These are phyloP conservation scores for Drosophila helvetica DNA, from an alignment of 2,888 invertebrate species.

Conservation along the genomic window DNA sequence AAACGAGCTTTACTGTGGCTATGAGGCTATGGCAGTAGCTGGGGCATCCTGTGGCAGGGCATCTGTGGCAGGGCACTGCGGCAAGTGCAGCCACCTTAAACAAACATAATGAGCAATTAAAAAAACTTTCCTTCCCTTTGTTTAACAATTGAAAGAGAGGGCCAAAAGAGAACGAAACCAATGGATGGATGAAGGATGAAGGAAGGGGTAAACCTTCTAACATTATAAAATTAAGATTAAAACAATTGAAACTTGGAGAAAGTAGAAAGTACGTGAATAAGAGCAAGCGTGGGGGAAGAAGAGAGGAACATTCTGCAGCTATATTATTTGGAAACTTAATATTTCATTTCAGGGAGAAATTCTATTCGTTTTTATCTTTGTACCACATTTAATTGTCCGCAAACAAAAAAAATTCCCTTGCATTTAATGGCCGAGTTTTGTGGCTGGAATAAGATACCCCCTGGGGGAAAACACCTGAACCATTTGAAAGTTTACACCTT, in stretches of 20 bases:
- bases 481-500: conserved; percentile 10
- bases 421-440: background rate
- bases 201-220: conserved; percentile 6
- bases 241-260: conserved; percentile 16
- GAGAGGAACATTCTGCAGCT: no score
- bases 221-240: conserved; percentile 15
- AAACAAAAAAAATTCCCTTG: background rate
- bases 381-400: background rate
- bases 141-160: conserved; percentile 22
- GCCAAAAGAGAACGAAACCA: background rate
- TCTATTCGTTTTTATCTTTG: background rate
- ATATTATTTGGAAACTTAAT: background rate
- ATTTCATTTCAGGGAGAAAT: background rate
- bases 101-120: conserved; percentile 71
- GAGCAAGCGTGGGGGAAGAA: background rate
- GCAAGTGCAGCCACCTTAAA: conserved; percentile 63
- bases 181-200: background rate
- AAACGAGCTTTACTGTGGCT: background rate
- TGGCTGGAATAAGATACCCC: background rate
- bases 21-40: background rate
- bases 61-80: conserved; percentile 34
- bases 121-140: conserved; percentile 56
- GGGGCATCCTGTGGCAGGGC: conserved; percentile 48
- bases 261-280: background rate
- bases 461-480: background rate